These are phyloP conservation scores for Sebastes cheni DNA, from an alignment of 2,797 vertebrate species.

Conservation along the genomic window DNA sequence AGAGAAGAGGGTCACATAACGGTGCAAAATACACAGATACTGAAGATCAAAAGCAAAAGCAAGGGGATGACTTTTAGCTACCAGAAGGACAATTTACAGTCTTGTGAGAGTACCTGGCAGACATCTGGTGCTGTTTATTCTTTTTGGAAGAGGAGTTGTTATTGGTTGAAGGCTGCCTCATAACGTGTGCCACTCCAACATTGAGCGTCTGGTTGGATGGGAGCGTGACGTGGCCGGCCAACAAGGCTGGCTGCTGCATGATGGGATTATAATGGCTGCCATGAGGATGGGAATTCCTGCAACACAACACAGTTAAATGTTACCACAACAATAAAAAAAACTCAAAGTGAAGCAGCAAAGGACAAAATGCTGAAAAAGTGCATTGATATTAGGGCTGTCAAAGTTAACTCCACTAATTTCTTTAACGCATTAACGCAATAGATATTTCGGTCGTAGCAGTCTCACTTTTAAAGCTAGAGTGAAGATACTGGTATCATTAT, in stretches of 20 bases:
- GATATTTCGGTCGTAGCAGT: no score
- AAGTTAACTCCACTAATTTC: no score
- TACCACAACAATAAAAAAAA: background rate
- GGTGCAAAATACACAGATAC: background rate
- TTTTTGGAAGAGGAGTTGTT: constrained; percentile 89
- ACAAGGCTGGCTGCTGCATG: constrained; percentile 97
- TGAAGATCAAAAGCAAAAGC: background rate
- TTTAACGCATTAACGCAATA: no score
- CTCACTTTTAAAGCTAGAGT: no score
- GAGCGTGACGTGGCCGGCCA: constrained; percentile 93
- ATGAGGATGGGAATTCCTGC: constrained; percentile 94
- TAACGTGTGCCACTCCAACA: constrained; percentile 97
- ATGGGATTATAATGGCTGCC: constrained; percentile 98
- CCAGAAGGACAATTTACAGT: background rate
- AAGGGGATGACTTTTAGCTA: background rate
- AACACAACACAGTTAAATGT: constrained; percentile 21
- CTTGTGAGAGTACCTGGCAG: constrained; percentile 82
- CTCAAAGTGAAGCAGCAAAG: background rate
- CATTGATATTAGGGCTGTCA: background rate
- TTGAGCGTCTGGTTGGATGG: constrained; percentile 95
- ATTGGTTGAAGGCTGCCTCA: constrained; percentile 93
- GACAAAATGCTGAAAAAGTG: background rate
- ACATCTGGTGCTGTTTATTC: constrained; percentile 94
- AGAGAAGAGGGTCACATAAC: background rate
- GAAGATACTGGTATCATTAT: no score